A percentile compares a stretch with the other conserved stretches of the same genome.
Conservation (phyloP, 1,140 invertebrate species). For the Stegodyphus dumicola region DNA sequence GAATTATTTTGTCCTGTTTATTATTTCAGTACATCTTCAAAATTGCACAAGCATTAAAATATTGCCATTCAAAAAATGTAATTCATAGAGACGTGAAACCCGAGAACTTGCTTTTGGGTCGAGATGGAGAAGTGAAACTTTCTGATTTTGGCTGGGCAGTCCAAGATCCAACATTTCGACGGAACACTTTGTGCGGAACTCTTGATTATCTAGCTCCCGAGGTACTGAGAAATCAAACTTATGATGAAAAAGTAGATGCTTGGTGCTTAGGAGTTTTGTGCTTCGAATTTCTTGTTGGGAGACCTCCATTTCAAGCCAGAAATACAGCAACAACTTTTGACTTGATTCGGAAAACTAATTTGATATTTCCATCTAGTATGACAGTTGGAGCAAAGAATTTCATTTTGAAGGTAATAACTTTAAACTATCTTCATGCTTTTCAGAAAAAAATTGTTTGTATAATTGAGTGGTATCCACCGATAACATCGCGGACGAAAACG, state of each 20-base stretch:
- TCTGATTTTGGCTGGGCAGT: constrained; percentile 71
- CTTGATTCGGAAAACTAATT: no score
- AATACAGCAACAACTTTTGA: no score
- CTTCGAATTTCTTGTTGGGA: constrained; percentile 94
- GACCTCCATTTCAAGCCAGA: constrained; percentile 80
- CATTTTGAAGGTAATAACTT: no score
- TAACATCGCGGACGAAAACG: no score
- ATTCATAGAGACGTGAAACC: constrained; percentile 71
- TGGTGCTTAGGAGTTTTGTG: constrained; percentile 94
- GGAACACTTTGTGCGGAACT: constrained; percentile 91
- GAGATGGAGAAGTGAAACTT: constrained; percentile 68
- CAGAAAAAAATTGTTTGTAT: no score
- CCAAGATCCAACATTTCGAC: constrained; percentile 71
- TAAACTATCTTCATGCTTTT: no score
- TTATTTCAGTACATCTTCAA: constrained; percentile 69
- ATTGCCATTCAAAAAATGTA: constrained; percentile 73
- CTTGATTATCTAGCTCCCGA: constrained; percentile 93
- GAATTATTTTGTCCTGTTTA: neutral
- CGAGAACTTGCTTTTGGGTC: constrained; percentile 67
- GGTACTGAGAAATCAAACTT: constrained; percentile 82
- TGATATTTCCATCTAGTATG: no score
- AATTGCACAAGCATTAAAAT: constrained; percentile 72
- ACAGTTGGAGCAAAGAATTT: no score
- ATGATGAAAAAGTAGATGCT: constrained; percentile 82
- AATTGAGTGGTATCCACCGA: no score